A percentile compares a stretch with the other conserved stretches of the same genome.
These are phyloP conservation scores for Pollimyrus isidori DNA, from an alignment of 2,113 vertebrate genomes.

Conservation along the genomic window DNA sequence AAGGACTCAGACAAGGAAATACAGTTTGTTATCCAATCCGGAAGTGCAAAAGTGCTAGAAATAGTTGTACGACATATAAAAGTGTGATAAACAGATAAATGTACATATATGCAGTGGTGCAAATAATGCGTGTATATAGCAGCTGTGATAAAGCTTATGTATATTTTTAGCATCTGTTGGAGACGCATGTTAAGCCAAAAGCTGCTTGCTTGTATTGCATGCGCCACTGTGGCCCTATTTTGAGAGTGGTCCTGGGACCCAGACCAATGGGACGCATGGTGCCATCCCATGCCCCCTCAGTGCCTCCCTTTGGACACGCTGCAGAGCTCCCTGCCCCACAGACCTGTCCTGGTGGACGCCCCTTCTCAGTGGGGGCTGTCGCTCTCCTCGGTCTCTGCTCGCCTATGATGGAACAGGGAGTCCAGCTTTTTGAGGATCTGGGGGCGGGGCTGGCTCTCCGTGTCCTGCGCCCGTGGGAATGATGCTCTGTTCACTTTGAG, in stretches of 20 bases:
- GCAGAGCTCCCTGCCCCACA: not conserved
- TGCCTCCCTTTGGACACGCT: not conserved
- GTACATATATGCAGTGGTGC: not conserved
- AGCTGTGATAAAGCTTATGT: not conserved
- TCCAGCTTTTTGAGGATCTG: not conserved
- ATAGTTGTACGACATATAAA: not conserved
- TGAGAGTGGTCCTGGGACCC: not conserved
- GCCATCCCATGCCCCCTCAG: not conserved
- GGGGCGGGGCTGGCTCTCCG: not conserved
- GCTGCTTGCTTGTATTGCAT: not conserved
- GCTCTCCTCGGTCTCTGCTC: not conserved
- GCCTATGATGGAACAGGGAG: not conserved
- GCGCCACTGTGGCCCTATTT: not conserved
- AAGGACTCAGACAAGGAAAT: not conserved
- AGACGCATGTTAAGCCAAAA: not conserved
- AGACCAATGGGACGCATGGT: not conserved
- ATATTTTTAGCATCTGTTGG: not conserved
- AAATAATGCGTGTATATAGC: not conserved
- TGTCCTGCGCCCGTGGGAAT: not conserved
- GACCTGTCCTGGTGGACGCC: not conserved
- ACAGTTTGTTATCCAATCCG: not conserved
- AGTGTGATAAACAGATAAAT: not conserved
- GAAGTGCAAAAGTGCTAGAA: not conserved
- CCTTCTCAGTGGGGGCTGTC: not conserved
- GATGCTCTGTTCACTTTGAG: not conserved